phyloP scores from a whole-genome alignment of 2,888 invertebrate species.

The Lithophane leautieri region DNA sequence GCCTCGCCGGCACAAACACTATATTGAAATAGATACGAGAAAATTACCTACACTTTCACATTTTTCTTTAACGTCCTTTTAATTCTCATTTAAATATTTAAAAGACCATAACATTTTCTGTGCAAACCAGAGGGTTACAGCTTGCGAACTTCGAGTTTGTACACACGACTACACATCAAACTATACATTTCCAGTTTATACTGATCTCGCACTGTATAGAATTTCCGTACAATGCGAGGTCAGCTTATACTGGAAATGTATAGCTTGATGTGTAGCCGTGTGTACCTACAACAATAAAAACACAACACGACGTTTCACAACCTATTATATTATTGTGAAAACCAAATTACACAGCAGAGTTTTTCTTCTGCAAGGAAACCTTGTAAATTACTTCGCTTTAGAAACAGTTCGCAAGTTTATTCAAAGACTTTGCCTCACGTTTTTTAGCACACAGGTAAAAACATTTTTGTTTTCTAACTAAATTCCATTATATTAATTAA shows the following conservation, averaged over 20 bases:
- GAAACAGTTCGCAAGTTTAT: conserved; percentile 51
- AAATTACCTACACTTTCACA: conserved; percentile 55
- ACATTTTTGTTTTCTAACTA: conserved; percentile 35
- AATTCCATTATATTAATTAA: conserved; percentile 27
- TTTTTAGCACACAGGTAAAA: conserved; percentile 33
- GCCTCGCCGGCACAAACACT: conserved; percentile 49
- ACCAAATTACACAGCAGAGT: conserved; percentile 42
- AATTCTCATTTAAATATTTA: conserved; percentile 43
- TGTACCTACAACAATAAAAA: conserved; percentile 36
- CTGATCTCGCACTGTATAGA: too few species aligned
- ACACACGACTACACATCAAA: too few species aligned
- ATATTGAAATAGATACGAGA: conserved; percentile 59
- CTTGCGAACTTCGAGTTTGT: conserved; percentile 20
- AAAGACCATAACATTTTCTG: conserved; percentile 13
- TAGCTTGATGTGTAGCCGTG: too few species aligned
- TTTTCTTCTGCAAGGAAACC: conserved; percentile 40
- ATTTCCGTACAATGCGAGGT: too few species aligned
- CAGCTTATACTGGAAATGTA: too few species aligned
- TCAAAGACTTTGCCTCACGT: conserved; percentile 34
- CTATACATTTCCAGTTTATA: too few species aligned
- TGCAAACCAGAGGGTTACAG: conserved; percentile 18
- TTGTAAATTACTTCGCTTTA: conserved; percentile 52
- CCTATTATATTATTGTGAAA: conserved; percentile 45
- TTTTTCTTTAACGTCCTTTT: conserved; percentile 29
- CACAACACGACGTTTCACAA: conserved; percentile 30